Base-by-base conservation (phyloP, 2,113 vertebrate species). In the Lagenorhynchus albirostris region DNA sequence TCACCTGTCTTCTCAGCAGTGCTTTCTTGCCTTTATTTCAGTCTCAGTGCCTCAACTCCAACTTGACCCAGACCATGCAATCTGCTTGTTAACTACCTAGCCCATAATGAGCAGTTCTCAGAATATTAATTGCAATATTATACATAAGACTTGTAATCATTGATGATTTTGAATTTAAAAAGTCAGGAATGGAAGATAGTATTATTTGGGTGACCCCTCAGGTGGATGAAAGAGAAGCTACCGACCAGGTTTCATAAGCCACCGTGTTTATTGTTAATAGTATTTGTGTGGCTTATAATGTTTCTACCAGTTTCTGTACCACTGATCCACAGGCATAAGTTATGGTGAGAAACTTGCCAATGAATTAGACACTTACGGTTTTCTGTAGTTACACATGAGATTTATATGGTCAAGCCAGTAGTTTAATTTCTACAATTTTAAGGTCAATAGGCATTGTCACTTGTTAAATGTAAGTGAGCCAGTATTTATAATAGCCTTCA, bases 361-460 rank as follows among this genome's bases (percentile, higher is more conserved):
- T 29, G 63, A 95, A 20, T 84, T 47, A 85, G 80, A 65, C 8
- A 53, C 55, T 74, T 81, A 65, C 1, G 21, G 58, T 81, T 92
- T 92, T 96, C 38, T 67, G 10, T 93, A 93, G 68, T 96, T 77
- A 91, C n/a, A 77, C 23, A 36, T 67, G 67, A 88, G 26, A 92
- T 92, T 92, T 84, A 83, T 92, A 68, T 81, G 65, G 23, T 83
- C 67, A 38, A 95, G 65, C 36, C 70, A 79, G 20, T 96, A 93
- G 80, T 95, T 96, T 95, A 83, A 80, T 96, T 97, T 97, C 33
- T 90, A 50, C 18, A 91, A 82, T 95, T 96, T 97, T 96, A 88
- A 96, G 53, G 87, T 93, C 87, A 68, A 12, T 82, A 81, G 87
- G 38, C 47, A 92, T 81, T 82, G 50, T 50, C 79, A 92, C 50